These are phyloP conservation scores for Pandemis corylana DNA, from an alignment of 2,888 invertebrate species.

Conservation along the genomic window DNA sequence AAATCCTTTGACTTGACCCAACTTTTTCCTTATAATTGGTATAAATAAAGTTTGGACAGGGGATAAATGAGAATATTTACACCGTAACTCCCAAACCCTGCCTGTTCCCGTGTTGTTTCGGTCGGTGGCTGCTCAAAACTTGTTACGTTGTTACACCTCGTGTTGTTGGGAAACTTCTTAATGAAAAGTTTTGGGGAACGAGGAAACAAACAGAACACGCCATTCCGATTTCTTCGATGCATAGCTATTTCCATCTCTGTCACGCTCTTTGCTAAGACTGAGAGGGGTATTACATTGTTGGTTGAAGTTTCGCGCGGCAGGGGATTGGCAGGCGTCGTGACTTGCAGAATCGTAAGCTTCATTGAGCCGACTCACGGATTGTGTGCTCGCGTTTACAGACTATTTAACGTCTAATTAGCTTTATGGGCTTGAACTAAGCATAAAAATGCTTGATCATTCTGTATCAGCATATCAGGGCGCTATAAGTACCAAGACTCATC, in stretches of 20 bases:
- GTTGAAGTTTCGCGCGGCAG: slow-evolving; percentile 1
- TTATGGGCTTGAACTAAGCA: slow-evolving; percentile 27
- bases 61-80: slow-evolving; percentile 33
- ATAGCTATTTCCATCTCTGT: slow-evolving; percentile 22
- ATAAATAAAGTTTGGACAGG: slow-evolving; percentile 27
- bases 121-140: slow-evolving; percentile 39
- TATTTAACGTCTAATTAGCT: slow-evolving; percentile 41
- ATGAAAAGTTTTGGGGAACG: slow-evolving; percentile 39
- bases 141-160: slow-evolving; percentile 39
- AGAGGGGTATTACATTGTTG: slow-evolving; percentile 6
- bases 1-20: slow-evolving; percentile 26
- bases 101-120: slow-evolving; percentile 25
- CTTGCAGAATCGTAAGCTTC: slow-evolving; percentile 34
- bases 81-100: slow-evolving; percentile 26
- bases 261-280: not conserved
- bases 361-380: slow-evolving; percentile 32
- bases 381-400: slow-evolving; percentile 33
- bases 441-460: slow-evolving; percentile 25
- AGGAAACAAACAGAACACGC: slow-evolving; percentile 33
- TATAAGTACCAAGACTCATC: not conserved
- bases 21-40: slow-evolving; percentile 37
- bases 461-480: not conserved
- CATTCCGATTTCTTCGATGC: slow-evolving; percentile 16
- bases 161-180: slow-evolving; percentile 41
- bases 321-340: slow-evolving; percentile 22